Evolutionary conservation across 2,797 vertebrate genomes (phyloP).

Genomic region (Streptopelia turtur): DNA sequence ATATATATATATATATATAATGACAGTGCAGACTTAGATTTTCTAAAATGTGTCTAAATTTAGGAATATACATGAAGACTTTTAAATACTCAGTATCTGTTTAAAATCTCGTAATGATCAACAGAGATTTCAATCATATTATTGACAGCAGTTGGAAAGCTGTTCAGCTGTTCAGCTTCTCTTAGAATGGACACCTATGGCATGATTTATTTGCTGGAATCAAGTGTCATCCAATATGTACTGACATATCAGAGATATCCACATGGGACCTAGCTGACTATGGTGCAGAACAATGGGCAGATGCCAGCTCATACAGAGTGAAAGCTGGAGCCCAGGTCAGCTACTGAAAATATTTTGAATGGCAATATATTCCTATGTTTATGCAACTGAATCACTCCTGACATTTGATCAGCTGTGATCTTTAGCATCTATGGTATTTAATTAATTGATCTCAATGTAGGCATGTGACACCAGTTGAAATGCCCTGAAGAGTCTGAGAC

Average conservation of each 20-base stretch:
- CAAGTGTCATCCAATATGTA: not conserved
- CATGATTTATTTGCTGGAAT: not conserved
- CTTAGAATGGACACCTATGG: not conserved
- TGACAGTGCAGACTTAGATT: not conserved
- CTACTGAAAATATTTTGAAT: not conserved
- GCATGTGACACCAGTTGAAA: not conserved
- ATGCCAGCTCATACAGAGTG: not conserved
- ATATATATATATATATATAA: not conserved
- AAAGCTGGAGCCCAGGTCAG: not conserved
- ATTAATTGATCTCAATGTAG: not conserved
- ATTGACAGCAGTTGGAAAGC: not conserved
- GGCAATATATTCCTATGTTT: not conserved
- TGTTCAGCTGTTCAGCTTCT: not conserved
- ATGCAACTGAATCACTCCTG: not conserved
- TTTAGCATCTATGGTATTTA: not conserved
- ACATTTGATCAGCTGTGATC: not conserved
- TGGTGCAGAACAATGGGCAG: not conserved
- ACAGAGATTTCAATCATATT: accelerated
- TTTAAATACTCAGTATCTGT: not conserved
- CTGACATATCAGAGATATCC: not conserved
- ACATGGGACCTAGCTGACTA: too few species aligned
- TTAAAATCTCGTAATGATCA: not conserved
- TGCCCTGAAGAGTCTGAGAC: not conserved
- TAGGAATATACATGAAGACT: not conserved
- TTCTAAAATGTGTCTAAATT: not conserved